Base-by-base conservation (phyloP, 2,113 vertebrate genomes). In the Xenopus borealis region DNA sequence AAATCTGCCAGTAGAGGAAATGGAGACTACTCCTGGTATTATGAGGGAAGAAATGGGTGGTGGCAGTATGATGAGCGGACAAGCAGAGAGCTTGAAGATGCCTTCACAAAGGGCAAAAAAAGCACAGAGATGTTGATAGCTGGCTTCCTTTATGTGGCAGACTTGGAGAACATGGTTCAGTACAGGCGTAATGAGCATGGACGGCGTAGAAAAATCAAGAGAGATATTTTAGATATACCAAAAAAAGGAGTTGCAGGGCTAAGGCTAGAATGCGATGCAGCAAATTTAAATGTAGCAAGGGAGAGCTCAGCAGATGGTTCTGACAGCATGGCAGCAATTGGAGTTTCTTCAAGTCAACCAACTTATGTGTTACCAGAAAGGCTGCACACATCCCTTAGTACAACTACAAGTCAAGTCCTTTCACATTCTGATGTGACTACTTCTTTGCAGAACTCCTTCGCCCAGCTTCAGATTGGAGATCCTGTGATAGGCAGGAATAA, bases 51-150 rank as follows among this genome's bases (percentile, higher is more conserved):
- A 81, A 98, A 98, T 27, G 97, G 97, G 69, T 99, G 97, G 97
- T 99, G 97, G 97, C 97, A 98, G 85, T 99, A 98, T 12, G 96
- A 98, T 47, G 96, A 98, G 83, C 92, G 96, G 65, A 97, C 95
- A 72, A 98, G 91, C 84, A 90, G 90, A 50, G 96, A 98, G 84
- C 87, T 99, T 83, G 97, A 98, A 88, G 96, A 98, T 69, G 95
- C 97, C 19, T 95, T 94, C 72, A 82, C 91, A 72, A 95, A 95
- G 84, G 96, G 93, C 80, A 95, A 91, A 88, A 98, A 96, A 86
- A 97, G 89, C 84, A 94, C 95, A 0, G 96, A 99, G 88, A 98
- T 99, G 97, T 88, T 99, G 50, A 98, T 99, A 17, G 96, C 96
- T 3, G 96, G 97, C 1, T 98, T 97, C 87, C 88, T 99, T 4